Evolutionary conservation across 2,888 invertebrate genomes (phyloP).

Genomic region (Octonoba sinensis): DNA sequence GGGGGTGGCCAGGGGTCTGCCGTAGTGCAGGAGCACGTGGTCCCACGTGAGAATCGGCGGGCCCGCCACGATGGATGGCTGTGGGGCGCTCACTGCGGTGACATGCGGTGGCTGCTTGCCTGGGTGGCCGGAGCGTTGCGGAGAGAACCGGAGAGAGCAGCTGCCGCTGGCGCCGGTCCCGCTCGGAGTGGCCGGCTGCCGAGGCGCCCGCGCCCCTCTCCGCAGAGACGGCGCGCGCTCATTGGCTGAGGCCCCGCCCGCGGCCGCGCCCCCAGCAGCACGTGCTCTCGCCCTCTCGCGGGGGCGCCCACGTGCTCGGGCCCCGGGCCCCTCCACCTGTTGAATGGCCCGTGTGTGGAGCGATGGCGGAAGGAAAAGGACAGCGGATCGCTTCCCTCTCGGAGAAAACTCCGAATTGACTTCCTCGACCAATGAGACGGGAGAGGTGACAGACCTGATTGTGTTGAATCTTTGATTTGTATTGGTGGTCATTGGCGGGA

Average conservation of each 20-base stretch:
- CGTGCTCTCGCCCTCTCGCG: conserved; percentile 25
- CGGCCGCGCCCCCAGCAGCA: conserved; percentile 42
- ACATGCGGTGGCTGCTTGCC: conserved; percentile 34
- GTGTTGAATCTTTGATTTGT: too few species aligned
- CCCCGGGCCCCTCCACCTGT: neutral
- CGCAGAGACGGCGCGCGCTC: neutral
- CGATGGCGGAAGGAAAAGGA: too few species aligned
- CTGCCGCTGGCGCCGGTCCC: conserved; percentile 5
- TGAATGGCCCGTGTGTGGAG: too few species aligned
- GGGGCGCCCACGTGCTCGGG: conserved; percentile 4
- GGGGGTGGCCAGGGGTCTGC: conserved; percentile 41
- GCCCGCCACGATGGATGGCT: conserved; percentile 56
- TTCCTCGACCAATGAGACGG: too few species aligned
- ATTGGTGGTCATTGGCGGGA: too few species aligned
- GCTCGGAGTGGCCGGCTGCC: neutral
- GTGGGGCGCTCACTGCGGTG: conserved; percentile 28
- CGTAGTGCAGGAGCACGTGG: conserved; percentile 65
- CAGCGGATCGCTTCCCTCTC: too few species aligned
- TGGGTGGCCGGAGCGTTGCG: neutral
- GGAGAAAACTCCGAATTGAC: too few species aligned
- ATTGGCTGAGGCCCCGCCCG: conserved; percentile 11
- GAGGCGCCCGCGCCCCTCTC: neutral
- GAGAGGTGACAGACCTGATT: too few species aligned
- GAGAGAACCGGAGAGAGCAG: neutral
- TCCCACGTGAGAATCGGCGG: conserved; percentile 62